Evolutionary conservation across 2,113 vertebrate genomes (phyloP).

Genomic region (Leptosomus discolor): DNA sequence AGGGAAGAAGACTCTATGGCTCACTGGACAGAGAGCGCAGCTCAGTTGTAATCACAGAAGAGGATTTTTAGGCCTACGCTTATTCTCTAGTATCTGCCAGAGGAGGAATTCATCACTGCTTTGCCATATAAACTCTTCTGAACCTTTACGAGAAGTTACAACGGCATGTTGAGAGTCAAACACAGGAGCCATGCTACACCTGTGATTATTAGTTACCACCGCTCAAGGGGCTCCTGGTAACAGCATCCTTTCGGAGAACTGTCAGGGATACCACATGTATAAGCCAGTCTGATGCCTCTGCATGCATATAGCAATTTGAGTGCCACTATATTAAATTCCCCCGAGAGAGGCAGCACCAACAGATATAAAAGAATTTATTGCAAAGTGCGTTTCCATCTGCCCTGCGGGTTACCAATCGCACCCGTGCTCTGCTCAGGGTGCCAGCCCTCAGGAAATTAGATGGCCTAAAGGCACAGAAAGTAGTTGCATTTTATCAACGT

Average conservation of each 20-base stretch:
- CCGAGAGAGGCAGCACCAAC: constrained; percentile 65
- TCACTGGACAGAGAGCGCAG: not conserved
- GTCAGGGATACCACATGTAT: constrained; percentile 57
- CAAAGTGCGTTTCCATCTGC: constrained; percentile 31
- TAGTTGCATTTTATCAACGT: constrained; percentile 13
- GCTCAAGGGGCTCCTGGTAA: constrained; percentile 32
- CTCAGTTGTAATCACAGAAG: not conserved
- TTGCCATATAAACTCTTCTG: constrained; percentile 10
- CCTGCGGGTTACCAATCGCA: constrained; percentile 31
- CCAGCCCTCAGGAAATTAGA: constrained; percentile 60
- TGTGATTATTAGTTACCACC: not conserved
- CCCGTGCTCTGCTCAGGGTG: constrained; percentile 22
- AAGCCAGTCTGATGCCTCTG: constrained; percentile 64
- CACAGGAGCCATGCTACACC: constrained; percentile 63
- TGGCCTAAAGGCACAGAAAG: constrained; percentile 55
- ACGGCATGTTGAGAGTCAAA: constrained; percentile 1
- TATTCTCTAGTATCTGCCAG: not conserved
- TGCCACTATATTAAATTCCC: constrained; percentile 65
- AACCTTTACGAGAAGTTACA: not conserved
- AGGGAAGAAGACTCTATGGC: not conserved
- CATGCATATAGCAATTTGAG: constrained; percentile 63
- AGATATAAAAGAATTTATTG: constrained; percentile 46
- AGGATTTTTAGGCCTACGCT: not conserved
- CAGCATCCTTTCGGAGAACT: constrained; percentile 30
- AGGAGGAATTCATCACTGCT: not conserved